These are phyloP conservation scores for Abramis brama DNA, from an alignment of 2,113 vertebrate genomes.

Conservation along the genomic window DNA sequence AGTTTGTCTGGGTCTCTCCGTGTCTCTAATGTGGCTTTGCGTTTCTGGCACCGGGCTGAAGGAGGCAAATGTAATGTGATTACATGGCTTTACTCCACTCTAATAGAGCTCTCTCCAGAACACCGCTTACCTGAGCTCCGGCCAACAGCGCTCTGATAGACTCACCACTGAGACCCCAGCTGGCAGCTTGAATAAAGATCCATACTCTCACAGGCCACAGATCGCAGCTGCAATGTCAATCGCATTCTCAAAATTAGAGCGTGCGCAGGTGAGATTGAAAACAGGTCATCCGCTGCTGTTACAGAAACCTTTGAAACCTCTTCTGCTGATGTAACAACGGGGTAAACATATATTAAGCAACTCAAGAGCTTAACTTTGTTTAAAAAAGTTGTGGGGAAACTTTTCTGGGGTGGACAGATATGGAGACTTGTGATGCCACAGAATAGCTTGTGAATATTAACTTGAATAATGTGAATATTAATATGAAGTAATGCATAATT, in stretches of 20 bases:
- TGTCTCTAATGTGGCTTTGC: neutral
- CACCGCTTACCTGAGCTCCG: neutral
- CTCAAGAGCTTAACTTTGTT: neutral
- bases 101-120: slow-evolving; percentile 12
- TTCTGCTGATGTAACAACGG: neutral
- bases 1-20: slow-evolving; percentile 15
- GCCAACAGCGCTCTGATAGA: neutral
- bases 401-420: neutral
- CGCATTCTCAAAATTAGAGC: neutral
- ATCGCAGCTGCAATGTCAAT: neutral
- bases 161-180: slow-evolving; percentile 5
- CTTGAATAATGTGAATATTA: no score
- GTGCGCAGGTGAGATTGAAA: slow-evolving; percentile 2
- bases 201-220: neutral
- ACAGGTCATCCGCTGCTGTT: neutral
- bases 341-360: neutral
- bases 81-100: slow-evolving; percentile 22
- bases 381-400: neutral
- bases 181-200: slow-evolving; percentile 15
- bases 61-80: slow-evolving; percentile 39
- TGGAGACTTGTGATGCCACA: neutral
- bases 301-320: neutral
- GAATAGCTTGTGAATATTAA: neutral
- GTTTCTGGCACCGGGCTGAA: slow-evolving; percentile 16
- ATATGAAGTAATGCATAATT: neutral